Conservation (phyloP, 2,113 vertebrate species). For the Psephotus haematonotus region DNA sequence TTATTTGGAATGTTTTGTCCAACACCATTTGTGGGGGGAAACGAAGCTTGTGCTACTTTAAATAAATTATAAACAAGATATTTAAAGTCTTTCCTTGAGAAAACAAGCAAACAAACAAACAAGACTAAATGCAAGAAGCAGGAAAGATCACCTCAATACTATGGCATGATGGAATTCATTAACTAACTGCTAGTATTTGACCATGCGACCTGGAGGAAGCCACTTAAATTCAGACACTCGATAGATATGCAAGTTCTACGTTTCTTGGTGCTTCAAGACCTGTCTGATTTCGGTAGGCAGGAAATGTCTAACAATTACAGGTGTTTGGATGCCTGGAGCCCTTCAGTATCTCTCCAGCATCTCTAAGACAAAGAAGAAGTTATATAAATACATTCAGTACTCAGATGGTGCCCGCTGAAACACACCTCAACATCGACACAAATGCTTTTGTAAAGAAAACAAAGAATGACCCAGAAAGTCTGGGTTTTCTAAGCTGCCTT, state of each 20-base stretch:
- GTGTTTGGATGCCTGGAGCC: neutral
- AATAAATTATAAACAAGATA: slow-evolving; percentile 7
- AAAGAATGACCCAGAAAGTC: neutral
- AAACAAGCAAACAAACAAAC: neutral
- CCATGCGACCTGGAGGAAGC: neutral
- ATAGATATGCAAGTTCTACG: accelerated
- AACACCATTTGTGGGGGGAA: neutral
- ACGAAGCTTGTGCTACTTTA: neutral
- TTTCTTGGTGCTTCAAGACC: neutral
- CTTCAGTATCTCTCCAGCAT: neutral
- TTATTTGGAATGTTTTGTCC: neutral
- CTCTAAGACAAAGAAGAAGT: neutral
- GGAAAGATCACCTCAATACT: neutral
- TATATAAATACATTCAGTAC: neutral
- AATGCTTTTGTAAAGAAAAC: neutral
- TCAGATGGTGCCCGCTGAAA: neutral
- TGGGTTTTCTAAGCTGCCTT: neutral
- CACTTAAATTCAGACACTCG: neutral
- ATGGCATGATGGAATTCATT: neutral
- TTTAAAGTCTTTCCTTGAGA: neutral
- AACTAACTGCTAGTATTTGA: slow-evolving; percentile 41
- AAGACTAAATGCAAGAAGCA: neutral
- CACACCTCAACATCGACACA: accelerated
- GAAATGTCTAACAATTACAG: neutral
- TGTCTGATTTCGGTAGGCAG: neutral